Evolutionary conservation across 1,140 invertebrate species (phyloP).

Genomic region (Pogonomyrmex californicus): DNA sequence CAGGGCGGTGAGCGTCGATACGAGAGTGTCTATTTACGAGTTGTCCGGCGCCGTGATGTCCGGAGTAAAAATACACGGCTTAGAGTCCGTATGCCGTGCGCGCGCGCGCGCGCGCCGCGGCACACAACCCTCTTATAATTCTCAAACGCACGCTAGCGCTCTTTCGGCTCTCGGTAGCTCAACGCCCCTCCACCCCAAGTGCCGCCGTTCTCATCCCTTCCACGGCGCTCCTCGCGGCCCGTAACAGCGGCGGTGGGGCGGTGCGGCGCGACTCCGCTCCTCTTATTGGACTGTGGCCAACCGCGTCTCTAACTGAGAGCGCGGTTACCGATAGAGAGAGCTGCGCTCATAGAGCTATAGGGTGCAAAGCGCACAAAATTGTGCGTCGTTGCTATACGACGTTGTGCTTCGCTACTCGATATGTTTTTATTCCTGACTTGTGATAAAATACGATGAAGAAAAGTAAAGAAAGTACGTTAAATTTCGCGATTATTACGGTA

Average conservation of each 20-base stretch:
- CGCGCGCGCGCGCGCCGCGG: conserved; percentile 30
- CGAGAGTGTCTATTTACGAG: conserved; percentile 87
- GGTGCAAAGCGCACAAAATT: conserved; percentile 14
- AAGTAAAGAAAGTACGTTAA: no score
- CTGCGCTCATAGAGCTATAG: neutral
- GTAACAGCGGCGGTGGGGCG: neutral
- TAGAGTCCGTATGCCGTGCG: conserved; percentile 76
- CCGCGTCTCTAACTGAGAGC: conserved; percentile 32
- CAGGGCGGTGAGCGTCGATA: conserved; percentile 74
- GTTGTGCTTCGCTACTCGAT: neutral
- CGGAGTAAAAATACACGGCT: conserved; percentile 86
- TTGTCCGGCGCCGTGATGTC: conserved; percentile 87
- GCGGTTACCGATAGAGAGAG: conserved; percentile 12
- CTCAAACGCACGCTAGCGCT: conserved; percentile 65
- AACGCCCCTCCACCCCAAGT: neutral
- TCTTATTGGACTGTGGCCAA: conserved; percentile 71
- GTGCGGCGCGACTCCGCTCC: conserved; percentile 35
- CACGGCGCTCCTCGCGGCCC: neutral
- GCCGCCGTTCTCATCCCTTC: neutral
- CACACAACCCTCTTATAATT: conserved; percentile 78
- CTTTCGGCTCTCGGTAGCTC: conserved; percentile 38
- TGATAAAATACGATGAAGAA: no score
- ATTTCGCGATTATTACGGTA: no score
- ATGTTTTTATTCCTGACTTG: neutral
- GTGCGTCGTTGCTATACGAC: neutral